These are phyloP conservation scores for Didymodactylos carnosus DNA, from an alignment of 2,888 invertebrate genomes.

Conservation along the genomic window DNA sequence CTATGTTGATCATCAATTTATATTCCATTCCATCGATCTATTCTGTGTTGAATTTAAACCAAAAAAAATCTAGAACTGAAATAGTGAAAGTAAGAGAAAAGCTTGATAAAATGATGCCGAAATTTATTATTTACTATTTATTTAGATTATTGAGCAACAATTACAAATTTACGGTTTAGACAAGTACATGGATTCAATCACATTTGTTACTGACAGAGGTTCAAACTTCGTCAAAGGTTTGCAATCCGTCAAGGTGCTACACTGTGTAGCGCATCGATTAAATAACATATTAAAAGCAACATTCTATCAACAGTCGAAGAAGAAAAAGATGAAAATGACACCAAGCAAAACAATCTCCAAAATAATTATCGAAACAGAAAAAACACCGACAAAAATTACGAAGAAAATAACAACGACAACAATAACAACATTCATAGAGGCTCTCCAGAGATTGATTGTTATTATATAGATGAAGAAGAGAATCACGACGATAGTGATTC, in stretches of 20 bases:
- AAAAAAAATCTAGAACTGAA: neutral
- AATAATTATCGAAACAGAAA: no score
- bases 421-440: no score
- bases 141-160: neutral
- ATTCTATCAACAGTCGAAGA: no score
- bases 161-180: neutral
- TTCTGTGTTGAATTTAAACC: neutral
- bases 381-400: no score
- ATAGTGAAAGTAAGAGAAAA: neutral
- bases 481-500: no score
- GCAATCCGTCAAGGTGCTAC: neutral
- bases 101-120: neutral
- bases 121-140: neutral
- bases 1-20: neutral
- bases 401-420: no score
- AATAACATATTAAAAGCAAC: no score
- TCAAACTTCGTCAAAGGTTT: neutral
- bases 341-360: no score
- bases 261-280: neutral
- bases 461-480: no score
- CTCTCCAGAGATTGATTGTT: no score
- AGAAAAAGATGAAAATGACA: no score
- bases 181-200: neutral
- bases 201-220: neutral
- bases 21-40: neutral